A percentile compares a stretch with the other conserved stretches of the same genome.
Evolutionary conservation across 2,113 vertebrate genomes (phyloP).

Genomic region (Poecilia latipinna): DNA sequence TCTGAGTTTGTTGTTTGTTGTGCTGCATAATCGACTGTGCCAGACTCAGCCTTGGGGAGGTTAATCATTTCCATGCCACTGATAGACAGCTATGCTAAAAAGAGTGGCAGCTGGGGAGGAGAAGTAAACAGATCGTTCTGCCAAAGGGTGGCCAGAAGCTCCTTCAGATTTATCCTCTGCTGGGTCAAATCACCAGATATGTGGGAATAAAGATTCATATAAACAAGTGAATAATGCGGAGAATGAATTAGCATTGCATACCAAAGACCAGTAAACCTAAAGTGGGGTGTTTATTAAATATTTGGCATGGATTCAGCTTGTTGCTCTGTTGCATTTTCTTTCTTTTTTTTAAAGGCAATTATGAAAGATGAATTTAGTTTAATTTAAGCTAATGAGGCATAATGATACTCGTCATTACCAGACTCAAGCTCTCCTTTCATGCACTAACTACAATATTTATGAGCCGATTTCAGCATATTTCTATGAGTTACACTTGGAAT

Average conservation of each 20-base stretch:
- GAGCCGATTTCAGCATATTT: neutral
- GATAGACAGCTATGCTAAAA: neutral
- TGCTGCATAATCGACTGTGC: slow-evolving; percentile 3
- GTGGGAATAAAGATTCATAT: neutral
- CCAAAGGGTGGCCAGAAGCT: neutral
- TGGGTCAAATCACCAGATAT: neutral
- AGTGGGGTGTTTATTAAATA: slow-evolving; percentile 29
- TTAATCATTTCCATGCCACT: neutral
- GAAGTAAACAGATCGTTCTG: neutral
- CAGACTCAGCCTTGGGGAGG: neutral
- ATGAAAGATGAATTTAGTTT: slow-evolving; percentile 31
- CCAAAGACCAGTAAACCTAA: neutral
- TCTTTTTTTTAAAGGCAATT: slow-evolving; percentile 8
- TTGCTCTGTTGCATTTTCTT: slow-evolving; percentile 19
- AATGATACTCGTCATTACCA: neutral
- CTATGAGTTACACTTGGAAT: neutral
- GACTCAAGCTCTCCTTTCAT: slow-evolving; percentile 11
- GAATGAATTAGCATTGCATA: neutral
- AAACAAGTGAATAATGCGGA: neutral
- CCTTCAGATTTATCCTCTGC: neutral
- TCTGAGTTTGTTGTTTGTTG: neutral
- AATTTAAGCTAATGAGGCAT: neutral
- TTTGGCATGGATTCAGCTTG: slow-evolving; percentile 30
- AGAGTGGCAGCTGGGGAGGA: neutral
- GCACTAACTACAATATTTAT: slow-evolving; percentile 22